phyloP scores from a whole-genome alignment of 92 coral and sea anemone genomes.

The Epizoanthus ramosus region DNA sequence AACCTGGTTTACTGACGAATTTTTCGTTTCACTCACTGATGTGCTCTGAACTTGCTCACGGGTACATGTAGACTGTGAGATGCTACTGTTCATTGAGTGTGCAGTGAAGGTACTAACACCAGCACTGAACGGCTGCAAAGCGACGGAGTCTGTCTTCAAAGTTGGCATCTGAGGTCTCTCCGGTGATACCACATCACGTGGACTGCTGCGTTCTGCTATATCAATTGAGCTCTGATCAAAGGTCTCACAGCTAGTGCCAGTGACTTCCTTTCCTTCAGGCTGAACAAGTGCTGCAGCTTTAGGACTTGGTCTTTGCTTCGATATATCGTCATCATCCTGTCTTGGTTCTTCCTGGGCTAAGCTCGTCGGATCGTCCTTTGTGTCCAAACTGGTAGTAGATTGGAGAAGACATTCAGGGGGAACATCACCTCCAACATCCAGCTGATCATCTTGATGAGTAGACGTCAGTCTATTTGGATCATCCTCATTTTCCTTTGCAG shows the following conservation, averaged over 20 bases:
- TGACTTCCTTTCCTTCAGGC: too few relatives aligned
- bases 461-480: not conserved
- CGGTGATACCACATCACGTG: not conserved
- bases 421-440: not conserved
- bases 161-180: too few relatives aligned
- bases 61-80: not conserved
- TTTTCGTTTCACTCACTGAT: slow-evolving; percentile 1
- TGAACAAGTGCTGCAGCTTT: too few relatives aligned
- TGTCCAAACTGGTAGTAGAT: too few relatives aligned
- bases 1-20: slow-evolving; percentile 5
- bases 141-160: not conserved
- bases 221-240: too few relatives aligned
- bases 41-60: not conserved
- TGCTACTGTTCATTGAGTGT: not conserved
- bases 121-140: not conserved
- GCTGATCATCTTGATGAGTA: not conserved
- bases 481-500: not conserved
- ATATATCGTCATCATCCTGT: too few relatives aligned
- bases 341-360: too few relatives aligned
- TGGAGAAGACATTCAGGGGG: not conserved
- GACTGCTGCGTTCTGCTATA: not conserved
- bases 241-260: too few relatives aligned
- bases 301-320: too few relatives aligned
- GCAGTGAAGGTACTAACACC: not conserved
- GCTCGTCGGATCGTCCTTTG: too few relatives aligned